Conservation (phyloP, 2,113 vertebrate genomes). For the Furnarius figulus region DNA sequence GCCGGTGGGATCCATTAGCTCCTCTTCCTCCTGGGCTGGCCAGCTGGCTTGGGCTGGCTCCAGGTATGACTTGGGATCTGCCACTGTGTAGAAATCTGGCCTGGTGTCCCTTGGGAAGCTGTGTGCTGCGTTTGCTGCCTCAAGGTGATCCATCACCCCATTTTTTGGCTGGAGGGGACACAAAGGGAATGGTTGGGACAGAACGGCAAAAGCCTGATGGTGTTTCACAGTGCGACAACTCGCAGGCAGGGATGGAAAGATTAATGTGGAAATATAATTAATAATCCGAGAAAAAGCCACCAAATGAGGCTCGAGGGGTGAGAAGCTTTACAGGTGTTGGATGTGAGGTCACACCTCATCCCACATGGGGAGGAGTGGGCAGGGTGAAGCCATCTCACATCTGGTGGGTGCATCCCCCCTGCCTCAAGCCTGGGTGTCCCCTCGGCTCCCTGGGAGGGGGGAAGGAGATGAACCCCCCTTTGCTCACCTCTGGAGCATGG, state of each 20-base stretch:
- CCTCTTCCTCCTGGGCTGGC: not conserved
- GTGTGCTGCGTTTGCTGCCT: fast-evolving
- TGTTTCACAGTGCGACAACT: not conserved
- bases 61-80: not conserved
- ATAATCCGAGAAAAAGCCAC: not conserved
- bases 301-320: not conserved
- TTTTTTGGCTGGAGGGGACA: not conserved
- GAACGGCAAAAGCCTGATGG: not conserved
- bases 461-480: not conserved
- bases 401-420: not conserved
- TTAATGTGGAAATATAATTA: not conserved
- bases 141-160: fast-evolving
- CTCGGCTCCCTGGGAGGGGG: not conserved
- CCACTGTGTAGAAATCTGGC: not conserved
- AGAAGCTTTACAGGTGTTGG: not conserved
- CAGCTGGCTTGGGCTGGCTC: not conserved
- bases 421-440: not conserved
- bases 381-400: not conserved
- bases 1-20: constrained; percentile 14
- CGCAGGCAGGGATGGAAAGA: not conserved
- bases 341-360: not conserved
- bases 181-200: fast-evolving
- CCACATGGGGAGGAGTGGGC: not conserved
- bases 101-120: not conserved
- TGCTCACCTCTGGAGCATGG: not conserved